Evolutionary conservation across 1,140 invertebrate genomes (phyloP), one percentile per base, ranked within the genome.

Genomic region (Papilio glaucus): DNA sequence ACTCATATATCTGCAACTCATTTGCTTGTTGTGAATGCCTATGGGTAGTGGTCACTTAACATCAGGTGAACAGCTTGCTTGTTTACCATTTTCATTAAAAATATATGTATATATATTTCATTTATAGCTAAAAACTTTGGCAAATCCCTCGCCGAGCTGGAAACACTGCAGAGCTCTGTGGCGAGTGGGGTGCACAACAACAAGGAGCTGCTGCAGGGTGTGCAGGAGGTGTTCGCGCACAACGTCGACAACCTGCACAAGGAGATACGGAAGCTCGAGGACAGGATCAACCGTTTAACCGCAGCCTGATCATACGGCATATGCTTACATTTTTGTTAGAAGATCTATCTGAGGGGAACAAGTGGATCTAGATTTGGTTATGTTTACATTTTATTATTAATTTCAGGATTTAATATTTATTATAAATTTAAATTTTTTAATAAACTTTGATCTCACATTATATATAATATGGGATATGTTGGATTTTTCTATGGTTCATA

Each of bases 81-180:
- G n/a, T n/a, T n/a, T n/a, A n/a, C n/a, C n/a, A n/a, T n/a, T n/a
- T n/a, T n/a, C n/a, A n/a, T n/a, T n/a, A n/a, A n/a, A n/a, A n/a
- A n/a, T n/a, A n/a, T n/a, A n/a, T n/a, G n/a, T n/a, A n/a, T n/a
- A n/a, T n/a, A n/a, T n/a, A 76, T 74, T 83, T 62, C 74, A 74
- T 80, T 95, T 95, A 53, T 89, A 98, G 97, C 97, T 76, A 95
- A 96, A 69, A 96, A 97, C 85, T 98, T 98, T 84, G 96, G 95
- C 38, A 97, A 97, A 90, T 96, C 97, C 9, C 89, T 98, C 63
- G 95, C 95, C 1, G 97, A 98, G 85, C 92, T 98, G 41, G 97
- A 98, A 92, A 95, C 96, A 15, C 93, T 97, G 49, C 97, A 98
- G 86, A 95, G 95, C 26, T 96, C 97, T 76, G 96, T 98, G 49